Conservation (phyloP, 2,797 vertebrate species). For the Danio kyathit region DNA sequence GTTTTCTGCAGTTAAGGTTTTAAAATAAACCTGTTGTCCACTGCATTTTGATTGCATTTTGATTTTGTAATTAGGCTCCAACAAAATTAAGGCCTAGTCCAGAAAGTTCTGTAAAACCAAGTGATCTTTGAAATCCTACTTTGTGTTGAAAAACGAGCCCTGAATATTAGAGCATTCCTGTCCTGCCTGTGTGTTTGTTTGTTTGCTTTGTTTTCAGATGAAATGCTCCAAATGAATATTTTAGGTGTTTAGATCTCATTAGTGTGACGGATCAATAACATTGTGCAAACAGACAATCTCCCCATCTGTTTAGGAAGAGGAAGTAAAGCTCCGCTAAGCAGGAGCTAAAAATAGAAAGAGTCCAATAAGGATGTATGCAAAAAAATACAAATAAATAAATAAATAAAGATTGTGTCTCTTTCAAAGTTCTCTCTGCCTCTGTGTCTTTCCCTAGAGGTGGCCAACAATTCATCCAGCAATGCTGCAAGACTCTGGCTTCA, state of each 20-base stretch:
- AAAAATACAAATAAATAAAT: not conserved
- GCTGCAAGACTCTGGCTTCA: constrained; percentile 43
- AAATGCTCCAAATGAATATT: constrained; percentile 12
- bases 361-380: constrained; percentile 33
- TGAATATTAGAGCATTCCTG: not conserved
- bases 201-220: constrained; percentile 4
- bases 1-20: too few species aligned
- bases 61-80: too few species aligned
- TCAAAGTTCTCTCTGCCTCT: constrained; percentile 19
- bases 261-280: constrained; percentile 37
- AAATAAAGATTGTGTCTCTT: not conserved
- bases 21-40: too few species aligned
- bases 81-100: not conserved
- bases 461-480: constrained; percentile 22
- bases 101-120: too few species aligned
- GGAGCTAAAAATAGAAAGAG: constrained; percentile 32
- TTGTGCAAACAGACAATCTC: constrained; percentile 35
- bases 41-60: too few species aligned
- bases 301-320: constrained; percentile 37
- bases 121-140: not conserved
- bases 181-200: not conserved
- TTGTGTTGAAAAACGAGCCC: not conserved
- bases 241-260: constrained; percentile 34
- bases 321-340: constrained; percentile 16
- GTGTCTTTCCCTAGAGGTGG: constrained; percentile 44